Base-by-base conservation (phyloP, 2,113 vertebrate genomes). In the Gymnocephalus cernua region DNA sequence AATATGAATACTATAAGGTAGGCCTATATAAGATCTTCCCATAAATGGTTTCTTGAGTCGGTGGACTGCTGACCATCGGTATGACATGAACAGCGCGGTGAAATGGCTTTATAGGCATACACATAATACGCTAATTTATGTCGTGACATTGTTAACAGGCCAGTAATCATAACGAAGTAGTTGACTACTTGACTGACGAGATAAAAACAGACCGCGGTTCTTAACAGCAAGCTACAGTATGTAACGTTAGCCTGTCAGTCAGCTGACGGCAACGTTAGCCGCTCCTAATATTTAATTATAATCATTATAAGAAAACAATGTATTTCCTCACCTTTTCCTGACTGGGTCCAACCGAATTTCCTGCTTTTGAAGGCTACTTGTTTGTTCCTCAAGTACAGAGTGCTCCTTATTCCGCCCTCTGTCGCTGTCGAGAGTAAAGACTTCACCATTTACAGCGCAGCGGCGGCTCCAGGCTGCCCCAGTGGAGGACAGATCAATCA, bases 321-420 rank as follows among this genome's bases (percentile, higher is more conserved):
- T 29, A 38, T 53, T 47, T 44, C 23, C 86, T 89, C 54, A 91
- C 88, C 81, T 82, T 65, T 65, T 6, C 25, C 69, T 58, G 23
- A 18, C 41, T 9, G 12, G 14, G 50, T 16, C 35, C 45, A 0
- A 70, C 79, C 29, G 29, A 29, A 58, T 81, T 85, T 85, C 86
- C 83, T 68, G 79, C 23, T 85, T 85, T 58, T 0, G 4, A 4
- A 6, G 27, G 23, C 57, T 38, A 1, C 23, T 68, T 21, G 41
- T 57, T 50, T 54, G 81, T 82, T 80, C 73, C 72, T 48, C 13
- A 6, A 79, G 74, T 25, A 32, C 8, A 1, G 32, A 19, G 14
- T 38, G 58, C 70, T 78, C 45, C 79, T 91, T 77, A 83, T 81
- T 80, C 86, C 86, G 84, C 82, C 78, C 81, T 86, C 81, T 77